Base-by-base conservation (phyloP, 2,888 invertebrate genomes). In the Pyrrhia umbra region DNA sequence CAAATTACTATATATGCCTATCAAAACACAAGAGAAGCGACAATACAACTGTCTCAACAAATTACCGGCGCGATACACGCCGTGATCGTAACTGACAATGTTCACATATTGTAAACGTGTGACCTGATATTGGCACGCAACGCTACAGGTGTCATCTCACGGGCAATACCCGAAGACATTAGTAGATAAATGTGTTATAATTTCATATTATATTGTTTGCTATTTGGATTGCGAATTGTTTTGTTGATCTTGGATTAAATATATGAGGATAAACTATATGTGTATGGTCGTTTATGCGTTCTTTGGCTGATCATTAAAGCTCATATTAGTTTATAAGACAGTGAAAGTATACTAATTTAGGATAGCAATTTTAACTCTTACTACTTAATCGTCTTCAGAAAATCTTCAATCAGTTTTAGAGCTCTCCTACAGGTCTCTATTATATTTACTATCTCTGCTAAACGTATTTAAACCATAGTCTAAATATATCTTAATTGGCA, bases 61-160 rank as follows among this genome's bases (percentile, higher is more conserved):
- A 84, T 85, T 81, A 83, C 59, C 52, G 16, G 62, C 56, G 20
- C 55, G 54, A 68, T 68, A 75, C 71, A 68, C 60, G 59, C 49
- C 39, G 60, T 56, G 56, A 82, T 75, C 60, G 72, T 64, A 79
- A 73, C 52, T 78, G 81, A 84, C 81, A 80, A 39, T 61, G 42
- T 50, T 72, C 66, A 40, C 37, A 42, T 75, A 67, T 64, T 70
- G 51, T 74, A 34, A 55, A 51, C 50, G 59, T 65, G 62, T 50
- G 77, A 67, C 43, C 43, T 42, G 61, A 67, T 66, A 64, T 85
- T 88, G 89, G 86, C 52, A 86, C 78, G 76, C 72, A 71, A 77
- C 58, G 80, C 84, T 83, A 89, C 88, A 90, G 87, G 89, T 91
- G 91, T 89, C 87, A 77, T 75, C 83, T 80, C 80, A 69, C 79